Evolutionary conservation across 2,113 vertebrate species (phyloP), one percentile per base, ranked within the genome.

Genomic region (Saguinus midas): DNA sequence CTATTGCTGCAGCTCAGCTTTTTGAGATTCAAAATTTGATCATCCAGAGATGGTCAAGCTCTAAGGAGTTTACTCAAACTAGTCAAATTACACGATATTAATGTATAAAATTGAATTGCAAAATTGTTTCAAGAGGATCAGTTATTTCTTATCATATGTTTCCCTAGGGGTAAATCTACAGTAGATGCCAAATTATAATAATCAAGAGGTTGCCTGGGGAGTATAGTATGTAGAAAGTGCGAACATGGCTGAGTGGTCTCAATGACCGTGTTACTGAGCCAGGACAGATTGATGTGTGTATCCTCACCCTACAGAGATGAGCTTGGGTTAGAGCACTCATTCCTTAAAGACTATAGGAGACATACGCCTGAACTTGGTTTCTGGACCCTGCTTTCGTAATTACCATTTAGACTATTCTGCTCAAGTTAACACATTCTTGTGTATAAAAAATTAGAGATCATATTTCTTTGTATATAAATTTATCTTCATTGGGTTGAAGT

Each of bases 21-120:
- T 88, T 66, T 55, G 79, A 73, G 61, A 58, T 87, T 48, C 48
- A 88, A n/a, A 94, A 91, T 93, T 79, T 79, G 81, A 87, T 91
- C 81, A 58, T 76, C 45, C 40, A 83, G 81, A 68, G 76, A 35
- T 96, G 76, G 83, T 85, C 5, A 50, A 83, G 10, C 32, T 76
- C 61, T 35, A 87, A n/a, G 21, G 58, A 57, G n/a, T 93, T 86
- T 52, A 82, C 76, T 95, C 58, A 88, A 35, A 87, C 76, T 75
- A 79, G 90, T 90, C 55, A 78, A 78, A 83, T 75, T 25, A 64
- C 8, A 79, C 58, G 52, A 70, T 73, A 83, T 20, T 35, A 57
- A 45, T 57, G n/a, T 94, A 17, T 92, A 90, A 91, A 40, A 61
- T 76, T 35, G 43, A 93, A 75, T 52, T 91, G 40, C 23, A 80